Evolutionary conservation across 2,113 vertebrate genomes (phyloP), one percentile per base, ranked within the genome.

Genomic region (Dicentrarchus labrax): DNA sequence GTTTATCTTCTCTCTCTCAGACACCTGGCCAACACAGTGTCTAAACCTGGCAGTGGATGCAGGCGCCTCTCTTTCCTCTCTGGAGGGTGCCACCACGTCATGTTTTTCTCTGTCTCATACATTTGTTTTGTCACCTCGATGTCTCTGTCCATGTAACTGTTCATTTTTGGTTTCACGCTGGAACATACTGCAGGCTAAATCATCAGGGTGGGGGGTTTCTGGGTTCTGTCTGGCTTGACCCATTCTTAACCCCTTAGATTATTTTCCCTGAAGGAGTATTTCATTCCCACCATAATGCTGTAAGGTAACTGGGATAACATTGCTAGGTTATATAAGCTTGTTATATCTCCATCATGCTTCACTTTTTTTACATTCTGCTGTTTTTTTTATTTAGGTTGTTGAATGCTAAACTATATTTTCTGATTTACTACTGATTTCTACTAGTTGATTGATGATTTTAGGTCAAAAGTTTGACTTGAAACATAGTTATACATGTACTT

Each of bases 1-100:
- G 65, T 69, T 69, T 48, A 38, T 76, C 73, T 59, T 43, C 50
- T 57, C 61, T 50, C 51, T 51, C 75, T 67, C 75, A 61, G 70
- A 56, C 82, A 22, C n/a, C 12, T 21, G 10, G n/a, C 64, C 68
- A 54, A 69, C 53, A 22, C 13, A 30, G 30, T 11, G 10, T n/a
- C 51, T 51, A 15, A 38, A 79, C 13, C 56, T 64, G 64, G 76
- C 70, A 56, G 64, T 16, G 76, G 56, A 21, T n/a, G 38, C 38
- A 68, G 69, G 45, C 10, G 17, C 61, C 53, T 22, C 30, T 67
- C n/a, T 38, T 24, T 9, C 72, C 62, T 54, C 39, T 30, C 39
- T 62, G 43, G 16, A 72, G 1, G 30, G 17, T 65, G 73, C 48
- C 50, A 59, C 67, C 53, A 22, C 59, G n/a, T 77, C 30, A 38